Evolutionary conservation across 2,113 vertebrate species (phyloP).

Genomic region (Rhizomys pruinosus): DNA sequence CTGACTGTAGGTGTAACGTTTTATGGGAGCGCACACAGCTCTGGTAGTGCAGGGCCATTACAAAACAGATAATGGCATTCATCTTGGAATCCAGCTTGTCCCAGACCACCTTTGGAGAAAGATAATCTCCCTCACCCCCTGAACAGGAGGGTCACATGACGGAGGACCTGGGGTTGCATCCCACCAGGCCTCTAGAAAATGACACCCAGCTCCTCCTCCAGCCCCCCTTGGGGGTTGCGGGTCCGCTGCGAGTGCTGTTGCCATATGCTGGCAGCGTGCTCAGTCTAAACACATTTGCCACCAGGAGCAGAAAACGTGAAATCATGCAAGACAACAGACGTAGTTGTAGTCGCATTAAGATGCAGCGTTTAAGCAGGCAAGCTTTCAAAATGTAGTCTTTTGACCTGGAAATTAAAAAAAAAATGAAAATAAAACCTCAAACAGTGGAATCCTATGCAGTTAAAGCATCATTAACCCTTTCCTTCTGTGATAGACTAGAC

Average conservation of each 20-base stretch:
- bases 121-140: accelerated
- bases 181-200: background rate
- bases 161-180: background rate
- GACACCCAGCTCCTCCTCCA: background rate
- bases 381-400: conserved; percentile 15
- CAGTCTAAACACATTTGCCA: background rate
- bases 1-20: accelerated
- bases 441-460: background rate
- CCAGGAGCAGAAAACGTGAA: conserved; percentile 59
- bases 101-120: background rate
- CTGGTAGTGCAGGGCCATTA: background rate
- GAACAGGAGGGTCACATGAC: background rate
- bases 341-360: conserved; percentile 5
- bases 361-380: conserved; percentile 47
- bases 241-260: background rate
- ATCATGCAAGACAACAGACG: conserved; percentile 60
- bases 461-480: background rate
- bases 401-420: background rate
- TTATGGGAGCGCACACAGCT: background rate
- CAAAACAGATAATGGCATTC: background rate
- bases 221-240: conserved; percentile 8
- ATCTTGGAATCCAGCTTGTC: background rate
- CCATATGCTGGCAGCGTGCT: background rate
- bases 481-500: background rate
- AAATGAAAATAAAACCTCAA: background rate